Evolutionary conservation across 2,888 invertebrate species (phyloP).

Genomic region (Amphimallon solstitiale): DNA sequence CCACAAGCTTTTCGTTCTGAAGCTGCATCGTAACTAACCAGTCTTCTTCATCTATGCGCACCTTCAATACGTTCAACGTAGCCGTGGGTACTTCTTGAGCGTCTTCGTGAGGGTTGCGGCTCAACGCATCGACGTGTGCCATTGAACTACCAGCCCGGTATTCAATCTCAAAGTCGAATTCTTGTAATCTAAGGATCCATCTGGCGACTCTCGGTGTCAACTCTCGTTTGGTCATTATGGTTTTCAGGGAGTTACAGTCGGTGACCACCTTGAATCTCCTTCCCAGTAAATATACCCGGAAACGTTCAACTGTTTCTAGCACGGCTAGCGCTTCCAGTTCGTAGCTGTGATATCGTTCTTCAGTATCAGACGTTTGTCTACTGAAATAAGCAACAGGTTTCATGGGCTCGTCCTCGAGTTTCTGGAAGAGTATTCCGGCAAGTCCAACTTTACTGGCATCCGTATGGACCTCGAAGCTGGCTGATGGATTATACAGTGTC

Average conservation of each 20-base stretch:
- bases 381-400: constrained; percentile 50
- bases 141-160: constrained; percentile 48
- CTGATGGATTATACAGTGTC: constrained; percentile 44
- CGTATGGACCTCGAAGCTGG: constrained; percentile 49
- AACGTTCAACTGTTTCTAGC: constrained; percentile 53
- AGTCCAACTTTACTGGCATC: constrained; percentile 50
- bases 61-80: background rate
- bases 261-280: constrained; percentile 28
- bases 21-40: background rate
- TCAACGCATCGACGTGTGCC: constrained; percentile 48
- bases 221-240: constrained; percentile 25
- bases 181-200: constrained; percentile 50
- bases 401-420: constrained; percentile 34
- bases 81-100: background rate
- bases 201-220: constrained; percentile 44
- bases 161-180: constrained; percentile 47
- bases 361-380: constrained; percentile 48
- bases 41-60: constrained; percentile 17
- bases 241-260: constrained; percentile 28
- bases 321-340: constrained; percentile 56
- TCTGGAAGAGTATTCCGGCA: constrained; percentile 48
- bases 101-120: constrained; percentile 41
- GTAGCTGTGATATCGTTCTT: constrained; percentile 54
- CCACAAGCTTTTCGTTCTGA: constrained; percentile 31
- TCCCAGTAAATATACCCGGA: constrained; percentile 40